A percentile compares a stretch with the other conserved stretches of the same genome.
These are phyloP conservation scores for Tetranychus piercei DNA, from an alignment of 2,888 invertebrate genomes.

Conservation along the genomic window DNA sequence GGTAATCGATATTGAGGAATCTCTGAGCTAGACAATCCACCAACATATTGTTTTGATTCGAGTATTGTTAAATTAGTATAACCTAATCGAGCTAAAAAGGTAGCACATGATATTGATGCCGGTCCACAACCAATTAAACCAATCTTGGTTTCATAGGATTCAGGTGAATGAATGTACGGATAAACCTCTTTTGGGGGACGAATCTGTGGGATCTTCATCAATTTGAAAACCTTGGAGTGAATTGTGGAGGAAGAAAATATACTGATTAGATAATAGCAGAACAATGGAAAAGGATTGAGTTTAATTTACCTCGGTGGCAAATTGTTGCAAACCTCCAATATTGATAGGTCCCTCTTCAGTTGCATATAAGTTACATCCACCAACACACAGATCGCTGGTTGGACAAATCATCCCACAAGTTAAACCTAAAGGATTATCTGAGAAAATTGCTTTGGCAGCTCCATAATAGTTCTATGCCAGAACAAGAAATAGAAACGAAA, in stretches of 20 bases:
- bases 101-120: slow-evolving; percentile 85
- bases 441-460: slow-evolving; percentile 77
- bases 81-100: slow-evolving; percentile 79
- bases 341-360: slow-evolving; percentile 95
- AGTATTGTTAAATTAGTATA: slow-evolving; percentile 77
- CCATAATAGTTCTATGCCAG: slow-evolving; percentile 76
- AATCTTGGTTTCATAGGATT: slow-evolving; percentile 45
- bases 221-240: slow-evolving; percentile 55
- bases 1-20: slow-evolving; percentile 94
- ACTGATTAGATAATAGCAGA: not conserved
- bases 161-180: slow-evolving; percentile 24
- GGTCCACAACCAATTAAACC: slow-evolving; percentile 87
- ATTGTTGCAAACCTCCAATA: slow-evolving; percentile 94
- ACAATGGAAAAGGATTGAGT: not conserved
- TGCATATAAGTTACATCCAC: slow-evolving; percentile 88
- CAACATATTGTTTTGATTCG: slow-evolving; percentile 66
- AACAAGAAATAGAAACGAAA: not conserved
- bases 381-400: slow-evolving; percentile 92
- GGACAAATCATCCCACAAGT: slow-evolving; percentile 98
- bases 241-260: not conserved
- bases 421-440: slow-evolving; percentile 86
- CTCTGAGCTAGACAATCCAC: slow-evolving; percentile 83
- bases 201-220: slow-evolving; percentile 77
- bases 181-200: slow-evolving; percentile 43
- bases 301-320: slow-evolving; percentile 61